Evolutionary conservation across 2,888 invertebrate species (phyloP), one percentile per base, ranked within the genome.

Genomic region (Drosophila phalerata): DNA sequence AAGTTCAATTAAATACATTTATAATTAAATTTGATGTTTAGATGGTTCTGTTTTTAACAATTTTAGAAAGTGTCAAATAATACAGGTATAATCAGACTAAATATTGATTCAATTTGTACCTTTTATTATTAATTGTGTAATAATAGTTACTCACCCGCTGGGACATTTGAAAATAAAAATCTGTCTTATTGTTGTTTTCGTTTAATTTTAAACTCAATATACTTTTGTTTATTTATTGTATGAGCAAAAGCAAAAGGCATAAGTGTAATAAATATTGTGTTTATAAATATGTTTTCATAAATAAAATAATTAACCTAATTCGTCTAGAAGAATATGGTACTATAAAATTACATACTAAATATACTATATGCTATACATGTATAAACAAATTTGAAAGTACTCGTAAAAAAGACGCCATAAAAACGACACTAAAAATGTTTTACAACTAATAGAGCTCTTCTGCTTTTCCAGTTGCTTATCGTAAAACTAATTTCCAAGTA

Each of bases 401-500:
- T 79, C 76, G 55, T 76, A 76, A 81, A 84, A 69, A 65, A 19
- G 10, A 67, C 47, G 66, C 58, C 67, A 62, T 73, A 66, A 79
- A 71, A 77, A 77, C 38, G 85, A 37, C 69, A 77, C 38, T 77
- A 52, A 64, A 66, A 67, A 55, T 52, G 8, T 22, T 55, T 63
- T 66, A 74, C 61, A 81, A 71, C 85, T 84, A 84, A 87, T 84
- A 85, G 82, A 83, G 88, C 84, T 87, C 84, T 74, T 73, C 68
- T 79, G 85, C 87, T 73, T 75, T 49, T 73, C 48, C 49, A 60
- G 51, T 61, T 53, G 52, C 72, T 74, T 76, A 84, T 82, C 69
- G 72, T 73, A 63, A 78, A 84, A 80, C 81, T 88, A 80, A 85
- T 85, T 88, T 76, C 25, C 66, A 58, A 65, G 43, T 53, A 43